Evolutionary conservation across 1,140 invertebrate species (phyloP).

Genomic region (Ganaspis sp.): DNA sequence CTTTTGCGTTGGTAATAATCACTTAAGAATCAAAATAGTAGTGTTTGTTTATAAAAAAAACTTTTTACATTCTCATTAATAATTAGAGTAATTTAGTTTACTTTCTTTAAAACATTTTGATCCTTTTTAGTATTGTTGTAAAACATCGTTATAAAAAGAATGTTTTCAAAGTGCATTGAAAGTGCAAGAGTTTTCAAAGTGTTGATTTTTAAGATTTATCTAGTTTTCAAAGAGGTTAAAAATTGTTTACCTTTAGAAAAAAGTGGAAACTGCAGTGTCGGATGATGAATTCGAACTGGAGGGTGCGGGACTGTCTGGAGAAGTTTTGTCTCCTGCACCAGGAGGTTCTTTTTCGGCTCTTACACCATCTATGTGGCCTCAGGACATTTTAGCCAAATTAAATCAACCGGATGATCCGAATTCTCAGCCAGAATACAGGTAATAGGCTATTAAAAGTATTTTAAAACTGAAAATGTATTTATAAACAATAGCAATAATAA

Average conservation of each 20-base stretch:
- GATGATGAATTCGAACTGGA: constrained; percentile 88
- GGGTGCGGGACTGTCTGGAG: constrained; percentile 78
- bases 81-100: no score
- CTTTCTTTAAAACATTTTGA: no score
- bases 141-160: no score
- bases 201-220: no score
- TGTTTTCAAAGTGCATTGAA: no score
- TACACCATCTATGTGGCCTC: constrained; percentile 97
- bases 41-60: no score
- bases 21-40: no score
- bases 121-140: no score
- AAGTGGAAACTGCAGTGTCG: constrained; percentile 86
- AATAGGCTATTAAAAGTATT: constrained; percentile 38
- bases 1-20: no score
- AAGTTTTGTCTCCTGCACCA: constrained; percentile 83
- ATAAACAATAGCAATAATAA: no score
- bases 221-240: not conserved
- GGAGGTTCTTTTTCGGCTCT: constrained; percentile 92
- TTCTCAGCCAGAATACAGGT: constrained; percentile 81
- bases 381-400: constrained; percentile 91
- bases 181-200: no score
- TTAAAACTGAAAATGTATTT: constrained; percentile 7
- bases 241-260: constrained; percentile 77
- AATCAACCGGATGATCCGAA: constrained; percentile 84
- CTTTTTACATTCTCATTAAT: no score